A percentile compares a stretch with the other conserved stretches of the same genome.
These are phyloP conservation scores for Micrasema longulum DNA, from an alignment of 1,140 invertebrate genomes.

Conservation along the genomic window DNA sequence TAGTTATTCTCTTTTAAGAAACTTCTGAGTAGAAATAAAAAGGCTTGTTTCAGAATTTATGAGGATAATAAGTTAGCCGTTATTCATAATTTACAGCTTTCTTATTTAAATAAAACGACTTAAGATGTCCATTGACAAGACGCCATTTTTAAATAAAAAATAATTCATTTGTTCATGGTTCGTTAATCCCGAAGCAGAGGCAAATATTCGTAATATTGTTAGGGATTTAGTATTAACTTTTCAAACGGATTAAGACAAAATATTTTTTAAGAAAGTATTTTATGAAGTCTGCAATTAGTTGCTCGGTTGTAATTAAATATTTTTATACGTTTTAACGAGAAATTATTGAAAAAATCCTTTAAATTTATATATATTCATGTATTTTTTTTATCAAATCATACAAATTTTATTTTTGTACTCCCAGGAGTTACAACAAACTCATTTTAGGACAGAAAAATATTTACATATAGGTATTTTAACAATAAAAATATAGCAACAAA, in stretches of 20 bases:
- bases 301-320: too few relatives aligned
- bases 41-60: conserved; percentile 8
- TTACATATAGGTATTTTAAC: too few relatives aligned
- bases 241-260: conserved; percentile 8
- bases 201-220: conserved; percentile 7
- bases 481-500: too few relatives aligned
- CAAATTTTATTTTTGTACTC: too few relatives aligned
- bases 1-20: conserved; percentile 30
- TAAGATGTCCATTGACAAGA: conserved; percentile 22
- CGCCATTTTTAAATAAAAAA: conserved; percentile 9
- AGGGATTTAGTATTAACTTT: conserved; percentile 1
- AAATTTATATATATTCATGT: too few relatives aligned
- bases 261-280: not conserved
- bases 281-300: too few relatives aligned
- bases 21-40: conserved; percentile 10
- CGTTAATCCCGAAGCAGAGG: not conserved
- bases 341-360: too few relatives aligned
- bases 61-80: not conserved
- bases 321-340: too few relatives aligned
- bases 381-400: too few relatives aligned
- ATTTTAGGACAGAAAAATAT: too few relatives aligned
- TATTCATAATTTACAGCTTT: conserved; percentile 23
- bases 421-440: too few relatives aligned
- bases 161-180: conserved; percentile 18
- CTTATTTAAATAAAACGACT: conserved; percentile 17